These are phyloP conservation scores for Austrolebias charrua DNA, from an alignment of 2,797 vertebrate species.

Conservation along the genomic window DNA sequence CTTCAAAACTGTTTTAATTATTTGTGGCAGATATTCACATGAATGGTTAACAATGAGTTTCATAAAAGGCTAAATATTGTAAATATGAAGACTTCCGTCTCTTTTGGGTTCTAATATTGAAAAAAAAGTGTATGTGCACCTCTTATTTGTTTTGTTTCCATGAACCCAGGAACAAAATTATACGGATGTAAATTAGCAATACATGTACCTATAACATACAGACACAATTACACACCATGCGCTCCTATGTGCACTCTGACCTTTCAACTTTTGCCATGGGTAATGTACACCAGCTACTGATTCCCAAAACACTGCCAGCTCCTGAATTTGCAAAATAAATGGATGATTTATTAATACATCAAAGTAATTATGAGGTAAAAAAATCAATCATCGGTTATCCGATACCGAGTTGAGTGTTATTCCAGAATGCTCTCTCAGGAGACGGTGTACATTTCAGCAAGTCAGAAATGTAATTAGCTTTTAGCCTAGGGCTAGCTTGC, in stretches of 20 bases:
- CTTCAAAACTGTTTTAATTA: too few relatives aligned
- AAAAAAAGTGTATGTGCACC: not conserved
- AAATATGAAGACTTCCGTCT: too few relatives aligned
- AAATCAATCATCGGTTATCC: slow-evolving; percentile 75
- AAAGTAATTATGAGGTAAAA: slow-evolving; percentile 74
- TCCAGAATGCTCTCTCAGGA: slow-evolving; percentile 72
- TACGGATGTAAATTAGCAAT: slow-evolving; percentile 31
- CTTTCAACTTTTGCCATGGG: slow-evolving; percentile 58
- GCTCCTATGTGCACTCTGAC: slow-evolving; percentile 40
- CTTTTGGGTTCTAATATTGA: not conserved
- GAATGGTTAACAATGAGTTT: too few relatives aligned
- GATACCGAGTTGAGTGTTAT: slow-evolving; percentile 72
- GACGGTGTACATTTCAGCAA: slow-evolving; percentile 75
- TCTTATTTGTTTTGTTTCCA: not conserved
- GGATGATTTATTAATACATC: slow-evolving; percentile 78
- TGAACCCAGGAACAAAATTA: slow-evolving; percentile 4
- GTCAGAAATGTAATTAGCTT: slow-evolving; percentile 78
- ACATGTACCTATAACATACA: slow-evolving; percentile 20
- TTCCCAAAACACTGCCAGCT: slow-evolving; percentile 52
- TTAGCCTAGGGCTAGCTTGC: slow-evolving; percentile 61
- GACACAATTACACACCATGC: slow-evolving; percentile 21
- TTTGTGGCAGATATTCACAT: too few relatives aligned
- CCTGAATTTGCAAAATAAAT: slow-evolving; percentile 64
- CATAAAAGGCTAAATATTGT: too few relatives aligned
- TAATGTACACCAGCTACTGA: slow-evolving; percentile 55